Evolutionary conservation across 2,888 invertebrate species (phyloP).

Genomic region (Platypus cylindrus): DNA sequence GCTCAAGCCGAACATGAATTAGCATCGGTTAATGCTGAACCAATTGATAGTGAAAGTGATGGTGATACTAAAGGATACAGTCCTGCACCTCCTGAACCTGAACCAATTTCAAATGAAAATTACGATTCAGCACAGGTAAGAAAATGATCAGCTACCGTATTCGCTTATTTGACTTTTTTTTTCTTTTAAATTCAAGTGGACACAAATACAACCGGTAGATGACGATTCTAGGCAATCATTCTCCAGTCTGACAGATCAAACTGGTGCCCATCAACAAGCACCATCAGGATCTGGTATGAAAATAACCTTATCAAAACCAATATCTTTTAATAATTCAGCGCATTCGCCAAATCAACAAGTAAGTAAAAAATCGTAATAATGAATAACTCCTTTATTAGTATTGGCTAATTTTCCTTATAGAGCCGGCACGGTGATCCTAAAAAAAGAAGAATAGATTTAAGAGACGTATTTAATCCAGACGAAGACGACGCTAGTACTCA

Average conservation of each 20-base stretch:
- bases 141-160: background rate
- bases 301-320: constrained; percentile 34
- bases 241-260: constrained; percentile 32
- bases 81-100: constrained; percentile 27
- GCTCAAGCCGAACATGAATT: constrained; percentile 47
- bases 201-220: constrained; percentile 33
- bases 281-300: constrained; percentile 32
- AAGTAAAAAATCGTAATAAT: constrained; percentile 13
- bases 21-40: constrained; percentile 56
- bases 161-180: background rate
- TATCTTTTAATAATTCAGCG: constrained; percentile 22
- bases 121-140: constrained; percentile 30
- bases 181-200: constrained; percentile 32
- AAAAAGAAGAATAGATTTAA: constrained; percentile 62
- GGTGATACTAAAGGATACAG: constrained; percentile 32
- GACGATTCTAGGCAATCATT: constrained; percentile 38
- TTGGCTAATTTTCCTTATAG: background rate
- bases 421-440: constrained; percentile 33
- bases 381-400: background rate
- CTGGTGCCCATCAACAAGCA: constrained; percentile 21
- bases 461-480: constrained; percentile 77
- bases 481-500: constrained; percentile 50
- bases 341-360: constrained; percentile 33
- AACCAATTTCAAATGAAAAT: constrained; percentile 20
- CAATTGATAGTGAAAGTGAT: constrained; percentile 59